Base-by-base conservation (phyloP, 2,113 vertebrate genomes). In the Alaudala cheleensis region DNA sequence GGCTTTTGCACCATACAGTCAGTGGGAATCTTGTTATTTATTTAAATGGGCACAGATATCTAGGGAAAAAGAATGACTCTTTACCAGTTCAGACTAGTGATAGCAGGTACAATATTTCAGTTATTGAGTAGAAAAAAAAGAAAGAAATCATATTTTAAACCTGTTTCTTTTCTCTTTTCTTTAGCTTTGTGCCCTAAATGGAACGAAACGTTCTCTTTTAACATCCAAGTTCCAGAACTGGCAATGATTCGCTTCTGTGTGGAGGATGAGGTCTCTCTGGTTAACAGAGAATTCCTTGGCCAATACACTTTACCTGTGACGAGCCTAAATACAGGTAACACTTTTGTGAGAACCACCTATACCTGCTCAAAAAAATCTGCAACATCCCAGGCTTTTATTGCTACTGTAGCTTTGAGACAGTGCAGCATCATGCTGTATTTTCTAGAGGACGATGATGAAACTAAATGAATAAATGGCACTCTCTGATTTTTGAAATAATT, bases 291-390 rank as follows among this genome's bases (percentile, higher is more conserved):
- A 31, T 98, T 99, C 90, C 97, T 99, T 28, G 99, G 98, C 49
- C 99, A 99, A 93, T 99, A 98, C 94, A 98, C 98, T 14, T 92
- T 99, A 93, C 98, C 98, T 86, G 92, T 99, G 91, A 91, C 85
- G 70, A 98, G 98, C 96, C 95, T 99, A 92, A 98, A 92, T 73
- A 98, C 98, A 99, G 99, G 99, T 99, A 98, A 98, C 95, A 37
- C 45, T 92, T 72, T 34, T 16, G 8, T 9, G 33, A 89, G 50
- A 90, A 26, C 12, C 16, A 49, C 14, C 3, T 57, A 4, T 21
- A 81, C 53, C 5, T 50, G 15, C 39, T 80, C 8, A 44, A 72
- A 76, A 37, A 57, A 50, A 31, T 28, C 39, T 51, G 25, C 15
- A 70, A 5, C 5, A 45, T 42, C 62, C 3, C 31, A 88, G 57